Percentiles rank a stretch among this genome's conserved stretches.
These are phyloP conservation scores for Malurus alboscapulatus DNA, from an alignment of 2,113 vertebrate species.

Conservation along the genomic window DNA sequence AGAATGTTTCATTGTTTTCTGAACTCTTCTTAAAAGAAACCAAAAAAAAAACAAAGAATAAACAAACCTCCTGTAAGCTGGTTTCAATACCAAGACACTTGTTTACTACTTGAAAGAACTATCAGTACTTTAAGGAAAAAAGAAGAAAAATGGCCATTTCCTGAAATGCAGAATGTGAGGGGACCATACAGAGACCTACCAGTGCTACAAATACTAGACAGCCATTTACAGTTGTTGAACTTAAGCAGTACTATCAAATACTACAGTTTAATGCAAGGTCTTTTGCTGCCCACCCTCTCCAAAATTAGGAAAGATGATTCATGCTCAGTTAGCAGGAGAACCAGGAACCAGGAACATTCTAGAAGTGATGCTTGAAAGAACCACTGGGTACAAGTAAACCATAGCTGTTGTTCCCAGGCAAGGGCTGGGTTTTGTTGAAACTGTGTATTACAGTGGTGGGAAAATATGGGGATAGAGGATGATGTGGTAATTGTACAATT, in stretches of 20 bases:
- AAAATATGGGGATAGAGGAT: not conserved
- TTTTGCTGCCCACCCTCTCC: slow-evolving; percentile 1
- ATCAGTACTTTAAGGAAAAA: not conserved
- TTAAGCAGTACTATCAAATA: not conserved
- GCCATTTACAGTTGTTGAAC: not conserved
- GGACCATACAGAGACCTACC: not conserved
- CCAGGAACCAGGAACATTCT: not conserved
- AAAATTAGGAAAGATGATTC: not conserved
- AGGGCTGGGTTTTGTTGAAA: not conserved
- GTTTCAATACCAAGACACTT: not conserved
- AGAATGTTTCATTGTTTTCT: slow-evolving; percentile 9
- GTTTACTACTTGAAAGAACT: not conserved
- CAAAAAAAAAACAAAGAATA: too few relatives aligned
- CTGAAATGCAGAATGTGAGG: not conserved
- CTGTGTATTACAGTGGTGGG: not conserved
- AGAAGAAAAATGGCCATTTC: not conserved
- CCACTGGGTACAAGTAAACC: not conserved
- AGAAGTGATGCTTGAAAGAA: not conserved
- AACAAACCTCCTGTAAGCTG: not conserved
- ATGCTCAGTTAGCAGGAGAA: not conserved
- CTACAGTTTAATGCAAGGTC: not conserved
- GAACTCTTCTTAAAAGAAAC: not conserved
- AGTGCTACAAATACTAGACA: not conserved
- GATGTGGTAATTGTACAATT: not conserved
- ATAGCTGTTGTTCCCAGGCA: not conserved